Base-by-base conservation (phyloP, 2,797 vertebrate species). In the Hapalemur alaotrensis region DNA sequence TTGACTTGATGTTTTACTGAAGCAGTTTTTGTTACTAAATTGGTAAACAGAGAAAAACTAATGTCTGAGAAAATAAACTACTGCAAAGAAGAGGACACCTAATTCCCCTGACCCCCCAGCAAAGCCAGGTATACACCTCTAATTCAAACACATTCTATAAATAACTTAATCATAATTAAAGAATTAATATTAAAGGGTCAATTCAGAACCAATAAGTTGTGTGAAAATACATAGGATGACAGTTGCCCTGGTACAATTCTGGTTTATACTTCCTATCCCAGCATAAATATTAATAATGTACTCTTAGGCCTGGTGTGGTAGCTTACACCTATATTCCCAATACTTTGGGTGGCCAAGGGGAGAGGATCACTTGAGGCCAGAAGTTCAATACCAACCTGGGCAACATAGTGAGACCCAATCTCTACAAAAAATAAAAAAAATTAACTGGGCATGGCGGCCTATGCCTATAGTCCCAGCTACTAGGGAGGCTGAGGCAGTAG, bases 31-130 rank as follows among this genome's bases (percentile, higher is more conserved):
- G 11, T 81, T 70, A 90, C 5, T 84, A 93, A 91, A 78, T 32
- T 67, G 72, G 32, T 35, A 93, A 43, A 4, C 20, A 87, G 8
- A 87, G 41, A 87, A 94, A 78, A 75, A 79, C 85, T 48, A 73
- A 85, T 35, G 17, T 63, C 30, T 90, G 78, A 72, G 38, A 43
- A 96, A 92, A 92, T 15, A 89, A 84, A 83, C 22, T 96, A 38
- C 57, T 70, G 17, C 5, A 81, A 72, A 23, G 15, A 92, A 88
- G 65, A 85, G 18, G 84, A 95, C 91, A 79, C 22, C 57, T 89
- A 75, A 76, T 93, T 32, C 9, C 15, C 25, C 28, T 38, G 85
- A 84, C 10, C 6, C 11, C 11, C 63, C 54, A 84, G 14, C 28
- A 87, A 97, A 89, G 90, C 14, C 76, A 81, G 69, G 28, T 63